Conservation (phyloP, 2,797 vertebrate species). For the Miichthys miiuy region DNA sequence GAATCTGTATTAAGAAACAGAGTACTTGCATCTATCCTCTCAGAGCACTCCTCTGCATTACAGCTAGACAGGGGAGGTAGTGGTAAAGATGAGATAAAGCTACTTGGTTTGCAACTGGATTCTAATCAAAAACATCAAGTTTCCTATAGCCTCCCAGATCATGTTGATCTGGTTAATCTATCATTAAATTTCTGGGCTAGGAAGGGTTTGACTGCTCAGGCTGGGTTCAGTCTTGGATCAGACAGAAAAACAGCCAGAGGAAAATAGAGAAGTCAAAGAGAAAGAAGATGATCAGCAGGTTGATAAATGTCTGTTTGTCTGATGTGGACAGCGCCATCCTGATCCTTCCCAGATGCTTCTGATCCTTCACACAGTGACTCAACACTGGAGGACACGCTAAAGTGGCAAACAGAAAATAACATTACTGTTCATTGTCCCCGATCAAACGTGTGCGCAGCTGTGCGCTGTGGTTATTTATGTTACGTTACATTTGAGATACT, state of each 20-base stretch:
- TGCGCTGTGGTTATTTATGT: conserved; percentile 8
- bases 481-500: conserved; percentile 21
- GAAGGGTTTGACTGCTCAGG: not conserved
- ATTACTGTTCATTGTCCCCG: conserved; percentile 35
- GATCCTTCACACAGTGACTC: conserved; percentile 37
- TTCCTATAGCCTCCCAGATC: conserved; percentile 5
- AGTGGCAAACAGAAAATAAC: conserved; percentile 33
- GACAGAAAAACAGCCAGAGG: not conserved
- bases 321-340: conserved; percentile 20
- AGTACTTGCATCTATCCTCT: conserved; percentile 5
- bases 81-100: conserved; percentile 22
- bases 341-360: conserved; percentile 29
- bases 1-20: conserved; percentile 14
- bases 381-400: conserved; percentile 8
- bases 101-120: conserved; percentile 25
- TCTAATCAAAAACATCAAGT: conserved; percentile 37
- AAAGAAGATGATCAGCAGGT: conserved; percentile 24
- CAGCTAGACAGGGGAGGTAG: conserved; percentile 17
- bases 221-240: conserved; percentile 12
- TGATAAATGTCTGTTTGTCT: conserved; percentile 30
- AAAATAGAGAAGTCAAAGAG: not conserved
- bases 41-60: not conserved
- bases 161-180: conserved; percentile 31
- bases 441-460: conserved; percentile 21
- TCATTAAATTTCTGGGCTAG: conserved; percentile 22